These are phyloP conservation scores for Mycalesis mineus DNA, from an alignment of 2,888 invertebrate species.

Conservation along the genomic window DNA sequence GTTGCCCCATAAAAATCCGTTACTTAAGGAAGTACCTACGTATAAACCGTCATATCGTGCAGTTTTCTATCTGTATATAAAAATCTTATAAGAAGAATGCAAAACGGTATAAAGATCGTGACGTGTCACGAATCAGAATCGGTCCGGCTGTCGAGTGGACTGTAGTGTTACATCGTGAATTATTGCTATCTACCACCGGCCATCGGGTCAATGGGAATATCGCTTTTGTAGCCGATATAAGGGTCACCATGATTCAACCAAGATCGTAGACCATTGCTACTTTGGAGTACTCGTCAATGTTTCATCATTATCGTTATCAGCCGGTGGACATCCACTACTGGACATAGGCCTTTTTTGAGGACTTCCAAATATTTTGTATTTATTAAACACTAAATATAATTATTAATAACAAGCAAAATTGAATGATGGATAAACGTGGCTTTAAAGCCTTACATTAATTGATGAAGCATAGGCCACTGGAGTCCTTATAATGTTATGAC, in stretches of 20 bases:
- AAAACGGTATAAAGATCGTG: conserved; percentile 29
- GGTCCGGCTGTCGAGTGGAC: conserved; percentile 19
- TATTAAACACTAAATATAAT: too few relatives aligned
- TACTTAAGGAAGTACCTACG: conserved; percentile 1
- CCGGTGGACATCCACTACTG: too few relatives aligned
- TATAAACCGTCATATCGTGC: not conserved
- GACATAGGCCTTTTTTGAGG: too few relatives aligned
- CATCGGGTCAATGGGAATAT: conserved; percentile 27
- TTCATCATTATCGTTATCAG: too few relatives aligned
- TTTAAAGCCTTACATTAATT: too few relatives aligned
- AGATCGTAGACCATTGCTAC: not conserved
- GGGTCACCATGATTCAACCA: not conserved
- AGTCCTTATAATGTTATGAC: too few relatives aligned
- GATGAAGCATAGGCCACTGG: too few relatives aligned
- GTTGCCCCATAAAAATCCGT: conserved; percentile 9
- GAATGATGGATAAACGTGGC: too few relatives aligned
- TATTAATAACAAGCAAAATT: too few relatives aligned
- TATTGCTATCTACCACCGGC: conserved; percentile 23
- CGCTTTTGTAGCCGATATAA: conserved; percentile 13
- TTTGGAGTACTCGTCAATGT: too few relatives aligned
- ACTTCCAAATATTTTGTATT: too few relatives aligned
- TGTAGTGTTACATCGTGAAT: conserved; percentile 23
- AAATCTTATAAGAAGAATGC: conserved; percentile 25
- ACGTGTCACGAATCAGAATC: conserved; percentile 25
- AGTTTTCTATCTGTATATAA: conserved; percentile 17